Conservation (phyloP, 2,797 vertebrate species). For the Botia almorhae region DNA sequence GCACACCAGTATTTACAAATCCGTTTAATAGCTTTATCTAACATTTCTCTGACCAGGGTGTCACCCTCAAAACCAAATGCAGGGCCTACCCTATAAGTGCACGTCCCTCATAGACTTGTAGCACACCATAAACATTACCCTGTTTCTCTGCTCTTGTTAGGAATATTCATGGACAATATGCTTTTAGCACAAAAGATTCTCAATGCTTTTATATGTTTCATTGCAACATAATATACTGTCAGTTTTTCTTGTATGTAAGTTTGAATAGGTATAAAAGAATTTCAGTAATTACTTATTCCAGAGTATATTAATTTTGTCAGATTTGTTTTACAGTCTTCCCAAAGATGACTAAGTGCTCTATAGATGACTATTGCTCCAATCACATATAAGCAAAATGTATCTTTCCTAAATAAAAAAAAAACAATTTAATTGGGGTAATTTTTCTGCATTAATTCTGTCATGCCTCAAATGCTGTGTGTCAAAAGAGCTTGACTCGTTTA, state of each 20-base stretch:
- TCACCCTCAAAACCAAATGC: neutral
- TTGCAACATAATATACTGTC: neutral
- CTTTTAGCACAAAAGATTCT: neutral
- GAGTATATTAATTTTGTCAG: neutral
- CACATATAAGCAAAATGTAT: neutral
- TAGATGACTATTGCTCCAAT: neutral
- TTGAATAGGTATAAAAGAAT: neutral
- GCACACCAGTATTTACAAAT: neutral
- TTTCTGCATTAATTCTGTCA: neutral
- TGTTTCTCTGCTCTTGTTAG: constrained; percentile 4
- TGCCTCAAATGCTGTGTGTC: constrained; percentile 1
- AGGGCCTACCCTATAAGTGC: neutral
- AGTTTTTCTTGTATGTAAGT: neutral
- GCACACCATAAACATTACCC: constrained; percentile 9
- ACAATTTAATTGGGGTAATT: no score
- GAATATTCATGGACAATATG: neutral
- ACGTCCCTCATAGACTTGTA: neutral
- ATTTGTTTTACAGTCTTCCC: constrained; percentile 3
- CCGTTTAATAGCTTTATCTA: neutral
- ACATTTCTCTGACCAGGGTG: neutral
- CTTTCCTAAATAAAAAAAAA: no score
- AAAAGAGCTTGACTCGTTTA: neutral
- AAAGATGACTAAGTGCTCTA: neutral
- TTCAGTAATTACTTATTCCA: neutral
- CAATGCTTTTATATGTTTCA: no score